A percentile compares a stretch with the other conserved stretches of the same genome.
These are phyloP conservation scores for Pyrrhia umbra DNA, from an alignment of 2,888 invertebrate species.

Conservation along the genomic window DNA sequence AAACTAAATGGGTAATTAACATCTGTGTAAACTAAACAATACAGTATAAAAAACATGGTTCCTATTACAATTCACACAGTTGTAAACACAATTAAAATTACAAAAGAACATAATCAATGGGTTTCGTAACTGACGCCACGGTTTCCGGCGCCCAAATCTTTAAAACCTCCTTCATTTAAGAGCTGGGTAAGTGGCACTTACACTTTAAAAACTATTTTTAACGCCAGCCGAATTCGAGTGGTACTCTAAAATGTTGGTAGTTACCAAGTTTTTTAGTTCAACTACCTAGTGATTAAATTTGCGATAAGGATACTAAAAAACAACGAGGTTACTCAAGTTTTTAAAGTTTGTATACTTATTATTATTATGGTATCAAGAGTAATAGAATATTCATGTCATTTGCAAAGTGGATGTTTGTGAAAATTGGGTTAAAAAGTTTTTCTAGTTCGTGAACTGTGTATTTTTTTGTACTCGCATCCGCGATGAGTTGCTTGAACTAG, in stretches of 20 bases:
- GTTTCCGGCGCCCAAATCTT: conserved; percentile 74
- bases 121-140: conserved; percentile 54
- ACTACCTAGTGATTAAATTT: conserved; percentile 29
- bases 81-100: conserved; percentile 64
- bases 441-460: conserved; percentile 16
- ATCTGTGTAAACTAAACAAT: conserved; percentile 35
- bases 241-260: conserved; percentile 39
- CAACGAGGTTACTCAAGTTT: conserved; percentile 32
- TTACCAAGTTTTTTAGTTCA: conserved; percentile 30
- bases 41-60: conserved; percentile 38
- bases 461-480: conserved; percentile 34
- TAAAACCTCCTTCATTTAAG: conserved; percentile 67
- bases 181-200: conserved; percentile 63
- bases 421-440: conserved; percentile 22
- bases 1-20: conserved; percentile 21
- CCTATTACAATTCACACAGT: conserved; percentile 51
- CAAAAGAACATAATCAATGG: conserved; percentile 62
- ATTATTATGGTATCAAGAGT: too few relatives aligned
- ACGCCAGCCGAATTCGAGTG: conserved; percentile 33
- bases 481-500: conserved; percentile 27
- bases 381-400: conserved; percentile 24
- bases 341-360: conserved; percentile 7
- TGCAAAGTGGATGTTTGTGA: not conserved
- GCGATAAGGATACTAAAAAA: conserved; percentile 30
- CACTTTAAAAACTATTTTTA: conserved; percentile 68